Base-by-base conservation (phyloP, 2,113 vertebrate species). In the Dasyornis broadbenti region DNA sequence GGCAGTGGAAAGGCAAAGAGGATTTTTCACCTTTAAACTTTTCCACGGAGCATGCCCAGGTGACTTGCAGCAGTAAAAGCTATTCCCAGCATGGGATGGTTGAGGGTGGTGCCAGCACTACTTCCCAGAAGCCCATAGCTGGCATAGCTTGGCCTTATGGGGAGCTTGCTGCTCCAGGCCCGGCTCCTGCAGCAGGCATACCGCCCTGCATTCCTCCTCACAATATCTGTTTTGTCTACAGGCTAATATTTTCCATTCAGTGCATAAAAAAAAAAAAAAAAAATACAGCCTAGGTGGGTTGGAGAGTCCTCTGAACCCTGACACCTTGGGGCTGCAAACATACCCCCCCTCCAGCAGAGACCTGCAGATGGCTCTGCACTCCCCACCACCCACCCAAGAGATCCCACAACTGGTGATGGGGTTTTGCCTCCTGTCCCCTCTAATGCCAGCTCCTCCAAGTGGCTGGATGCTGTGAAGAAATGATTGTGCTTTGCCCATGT, bases 211-310 rank as follows among this genome's bases (percentile, higher is more conserved):
- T 78, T 40, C 24, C 26, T 59, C 75, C 86, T 86, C 80, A 72
- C 77, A 79, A 70, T 1, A 0, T 65, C 65, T 77, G 66, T 70
- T 95, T 83, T 45, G n/a, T 72, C 66, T n/a, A 16, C 10, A 15
- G 77, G 44, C n/a, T 96, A 76, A 95, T 91, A 96, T 92, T 97
- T 98, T 97, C 96, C 94, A 50, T 57, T 70, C 0, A 0, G 39
- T 61, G 26, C 39, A 75, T 90, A 96, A 91, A 94, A 89, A 92
- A 88, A 78, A 91, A 96, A 91, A 94, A 89, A 92, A 88, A 78
- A 91, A 92, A 88, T 23, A 60, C 17, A 65, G 42, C 20, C 44
- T 79, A 79, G 60, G 23, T 66, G 59, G 37, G 12, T 28, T 16
- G 17, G 23, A 50, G 28, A 44, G 56, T 81, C 27, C 45, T 40